Conservation (phyloP, 2,797 vertebrate species). For the Novumbra hubbsi region DNA sequence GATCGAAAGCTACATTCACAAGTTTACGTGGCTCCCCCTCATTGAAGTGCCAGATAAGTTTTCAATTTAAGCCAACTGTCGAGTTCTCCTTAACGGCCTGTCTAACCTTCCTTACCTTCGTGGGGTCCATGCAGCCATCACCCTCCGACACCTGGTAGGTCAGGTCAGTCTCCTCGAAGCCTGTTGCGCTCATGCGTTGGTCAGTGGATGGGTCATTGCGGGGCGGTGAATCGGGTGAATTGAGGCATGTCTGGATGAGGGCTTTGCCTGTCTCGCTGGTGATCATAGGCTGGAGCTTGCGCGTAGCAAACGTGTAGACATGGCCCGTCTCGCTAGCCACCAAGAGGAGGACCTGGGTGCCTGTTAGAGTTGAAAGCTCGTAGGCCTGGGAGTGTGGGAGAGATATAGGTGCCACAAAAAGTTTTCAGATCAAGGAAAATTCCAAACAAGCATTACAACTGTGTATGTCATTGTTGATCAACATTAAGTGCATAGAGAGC, state of each 20-base stretch:
- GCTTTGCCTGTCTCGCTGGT: slow-evolving; percentile 90
- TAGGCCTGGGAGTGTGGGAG: slow-evolving; percentile 71
- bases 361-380: slow-evolving; percentile 82
- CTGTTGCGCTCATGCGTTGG: slow-evolving; percentile 89
- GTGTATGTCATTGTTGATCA: too few relatives aligned
- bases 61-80: not conserved
- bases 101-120: slow-evolving; percentile 5
- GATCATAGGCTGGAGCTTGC: slow-evolving; percentile 90
- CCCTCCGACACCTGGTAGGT: slow-evolving; percentile 88
- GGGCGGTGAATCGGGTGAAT: slow-evolving; percentile 86
- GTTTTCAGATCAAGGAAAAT: too few relatives aligned
- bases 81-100: not conserved
- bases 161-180: slow-evolving; percentile 88
- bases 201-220: slow-evolving; percentile 85
- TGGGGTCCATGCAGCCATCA: slow-evolving; percentile 75
- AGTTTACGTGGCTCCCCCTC: too few relatives aligned
- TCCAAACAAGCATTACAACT: too few relatives aligned
- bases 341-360: slow-evolving; percentile 82
- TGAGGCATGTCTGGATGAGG: slow-evolving; percentile 87
- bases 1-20: too few relatives aligned
- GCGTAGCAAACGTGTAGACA: slow-evolving; percentile 86
- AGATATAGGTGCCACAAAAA: too few relatives aligned
- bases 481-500: too few relatives aligned
- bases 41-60: too few relatives aligned
- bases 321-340: slow-evolving; percentile 89